Base-by-base conservation (phyloP, 2,888 invertebrate genomes). In the Allophyes oxyacanthae region DNA sequence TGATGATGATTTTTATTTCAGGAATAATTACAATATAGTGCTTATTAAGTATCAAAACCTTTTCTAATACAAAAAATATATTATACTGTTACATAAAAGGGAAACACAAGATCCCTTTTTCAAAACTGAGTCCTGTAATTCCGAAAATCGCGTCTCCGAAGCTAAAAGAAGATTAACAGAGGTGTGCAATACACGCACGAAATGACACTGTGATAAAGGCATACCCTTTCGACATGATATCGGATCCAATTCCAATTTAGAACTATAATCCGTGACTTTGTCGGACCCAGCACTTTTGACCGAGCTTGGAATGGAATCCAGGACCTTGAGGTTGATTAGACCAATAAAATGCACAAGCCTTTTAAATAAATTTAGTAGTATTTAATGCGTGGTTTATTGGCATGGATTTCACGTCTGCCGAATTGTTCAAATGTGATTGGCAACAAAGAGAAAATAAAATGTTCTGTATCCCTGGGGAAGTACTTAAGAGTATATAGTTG, bases 211-310 rank as follows among this genome's bases (percentile, higher is more conserved):
- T 68, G 69, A 68, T 48, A 67, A 52, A 42, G 48, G 51, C 51
- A 43, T 15, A 51, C 41, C 43, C 40, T 37, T 44, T 40, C 38
- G 36, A 43, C 25, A 65, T 56, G 68, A 20, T 62, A 56, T 55
- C 36, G 46, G 49, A 40, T 49, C 50, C 63, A 52, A 62, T 65
- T 63, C 63, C 63, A 68, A 65, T 68, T 68, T 56, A 37, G 51
- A 52, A 51, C 63, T 63, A 52, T 65, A 65, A 65, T 65, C 48
- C 51, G 56, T 56, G 48, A 56, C 34, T 52, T 25, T 33, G 56
- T 51, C 44, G 46, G 46, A 15, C 34, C 26, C 67, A 38, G 20
- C 20, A 54, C 49, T 40, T 66, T 25, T 25, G 50, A 20, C 30
- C 30, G 11, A 62, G 9, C 51, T 51, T 51, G 48, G 48, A 65